These are phyloP conservation scores for Scaptodrosophila latifasciaeformis DNA, from an alignment of 2,888 invertebrate genomes.

Conservation along the genomic window DNA sequence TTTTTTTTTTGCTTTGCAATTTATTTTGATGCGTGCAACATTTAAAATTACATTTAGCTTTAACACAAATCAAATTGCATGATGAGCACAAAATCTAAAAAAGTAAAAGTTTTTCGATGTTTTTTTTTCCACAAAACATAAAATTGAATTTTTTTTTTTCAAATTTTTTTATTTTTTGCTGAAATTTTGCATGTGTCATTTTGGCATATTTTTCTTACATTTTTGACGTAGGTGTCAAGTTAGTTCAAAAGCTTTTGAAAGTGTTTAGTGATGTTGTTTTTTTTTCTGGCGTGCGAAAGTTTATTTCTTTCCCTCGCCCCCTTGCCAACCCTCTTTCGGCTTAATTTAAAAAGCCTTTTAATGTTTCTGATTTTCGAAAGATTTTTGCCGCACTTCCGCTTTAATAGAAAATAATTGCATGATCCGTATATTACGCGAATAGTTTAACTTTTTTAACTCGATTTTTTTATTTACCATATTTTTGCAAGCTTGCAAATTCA, in stretches of 20 bases:
- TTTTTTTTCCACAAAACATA: conserved; percentile 37
- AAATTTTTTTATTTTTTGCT: conserved; percentile 8
- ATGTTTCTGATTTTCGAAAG: conserved; percentile 2
- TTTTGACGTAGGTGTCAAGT: conserved; percentile 52
- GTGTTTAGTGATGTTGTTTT: conserved; percentile 33
- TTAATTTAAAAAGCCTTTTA: conserved; percentile 11
- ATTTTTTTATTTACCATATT: too few relatives aligned
- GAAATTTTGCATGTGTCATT: too few relatives aligned
- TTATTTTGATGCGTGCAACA: conserved; percentile 20
- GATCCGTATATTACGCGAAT: too few relatives aligned
- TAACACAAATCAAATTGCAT: conserved; percentile 61
- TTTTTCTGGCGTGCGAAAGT: conserved; percentile 32
- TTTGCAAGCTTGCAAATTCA: too few relatives aligned
- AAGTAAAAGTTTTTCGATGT: conserved; percentile 66
- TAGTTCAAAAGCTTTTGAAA: conserved; percentile 40
- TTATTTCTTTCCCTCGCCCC: conserved; percentile 2
- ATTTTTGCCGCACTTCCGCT: conserved; percentile 24
- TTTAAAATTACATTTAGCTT: conserved; percentile 32
- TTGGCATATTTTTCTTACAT: conserved; percentile 47
- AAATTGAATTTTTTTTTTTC: conserved; percentile 21
- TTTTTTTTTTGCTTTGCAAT: conserved; percentile 9
- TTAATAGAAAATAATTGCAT: too few relatives aligned
- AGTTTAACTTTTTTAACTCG: too few relatives aligned
- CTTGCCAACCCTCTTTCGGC: too few relatives aligned
- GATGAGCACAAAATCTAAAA: conserved; percentile 57